Evolutionary conservation across 2,113 vertebrate genomes (phyloP).

Genomic region (Ia io): DNA sequence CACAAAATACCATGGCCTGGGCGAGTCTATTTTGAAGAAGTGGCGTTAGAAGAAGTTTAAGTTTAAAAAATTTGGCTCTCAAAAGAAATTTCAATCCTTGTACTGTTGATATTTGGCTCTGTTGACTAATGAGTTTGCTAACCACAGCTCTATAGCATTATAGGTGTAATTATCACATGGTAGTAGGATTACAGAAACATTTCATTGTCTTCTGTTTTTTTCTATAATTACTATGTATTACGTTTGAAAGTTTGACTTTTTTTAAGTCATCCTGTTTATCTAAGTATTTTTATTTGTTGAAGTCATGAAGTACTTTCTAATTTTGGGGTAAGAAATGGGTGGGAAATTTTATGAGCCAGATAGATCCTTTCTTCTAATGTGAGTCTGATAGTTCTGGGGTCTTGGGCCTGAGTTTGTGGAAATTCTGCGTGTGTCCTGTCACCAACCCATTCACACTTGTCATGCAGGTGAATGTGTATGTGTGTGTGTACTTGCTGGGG

Average conservation of each 20-base stretch:
- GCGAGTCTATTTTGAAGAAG: no score
- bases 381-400: background rate
- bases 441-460: background rate
- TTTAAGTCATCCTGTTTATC: background rate
- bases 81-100: no score
- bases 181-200: background rate
- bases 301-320: background rate
- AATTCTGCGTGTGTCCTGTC: background rate
- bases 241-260: background rate
- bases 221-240: background rate
- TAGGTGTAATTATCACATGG: background rate
- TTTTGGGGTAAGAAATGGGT: background rate
- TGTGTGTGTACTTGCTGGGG: background rate
- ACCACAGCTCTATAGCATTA: background rate
- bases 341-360: background rate
- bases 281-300: background rate
- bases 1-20: no score
- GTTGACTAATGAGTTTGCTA: no score
- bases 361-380: background rate
- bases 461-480: background rate
- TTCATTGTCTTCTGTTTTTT: background rate
- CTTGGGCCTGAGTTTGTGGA: background rate
- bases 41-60: no score
- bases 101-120: no score
- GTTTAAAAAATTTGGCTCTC: no score